Conservation (phyloP, 2,797 vertebrate genomes). For the Oreochromis mossambicus region DNA sequence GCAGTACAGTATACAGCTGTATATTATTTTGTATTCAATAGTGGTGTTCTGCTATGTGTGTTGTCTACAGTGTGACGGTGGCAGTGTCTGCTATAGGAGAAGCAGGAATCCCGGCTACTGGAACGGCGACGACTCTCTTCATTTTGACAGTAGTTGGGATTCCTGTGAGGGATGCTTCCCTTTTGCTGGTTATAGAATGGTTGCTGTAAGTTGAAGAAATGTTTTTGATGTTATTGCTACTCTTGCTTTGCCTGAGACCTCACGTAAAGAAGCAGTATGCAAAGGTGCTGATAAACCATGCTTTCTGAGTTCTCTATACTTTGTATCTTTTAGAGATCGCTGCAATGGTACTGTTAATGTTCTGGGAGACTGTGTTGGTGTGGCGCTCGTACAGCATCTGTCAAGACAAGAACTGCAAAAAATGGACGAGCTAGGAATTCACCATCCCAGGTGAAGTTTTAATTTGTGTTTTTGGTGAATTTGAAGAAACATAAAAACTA, state of each 20-base stretch:
- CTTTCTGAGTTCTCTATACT: background rate
- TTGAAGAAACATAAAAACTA: background rate
- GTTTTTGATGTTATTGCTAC: background rate
- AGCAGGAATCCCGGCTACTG: background rate
- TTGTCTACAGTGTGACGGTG: background rate
- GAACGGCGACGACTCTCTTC: background rate
- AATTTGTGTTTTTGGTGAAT: background rate
- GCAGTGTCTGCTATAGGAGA: background rate
- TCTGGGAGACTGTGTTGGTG: background rate
- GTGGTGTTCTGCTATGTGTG: background rate
- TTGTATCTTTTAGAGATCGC: background rate
- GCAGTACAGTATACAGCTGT: background rate
- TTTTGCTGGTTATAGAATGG: background rate
- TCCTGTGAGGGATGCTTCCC: background rate
- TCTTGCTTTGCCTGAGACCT: background rate
- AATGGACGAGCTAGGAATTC: background rate
- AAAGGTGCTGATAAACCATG: background rate
- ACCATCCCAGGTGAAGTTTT: background rate
- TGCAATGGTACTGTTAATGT: background rate
- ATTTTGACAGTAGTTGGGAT: background rate
- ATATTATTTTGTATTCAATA: background rate
- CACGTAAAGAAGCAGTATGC: background rate
- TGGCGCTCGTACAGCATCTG: background rate
- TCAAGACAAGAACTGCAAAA: background rate
- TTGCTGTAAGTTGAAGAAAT: background rate